Percentiles rank a stretch among this genome's conserved stretches.
These are phyloP conservation scores for Ammodytes dubius DNA, from an alignment of 2,113 vertebrate genomes.

Conservation along the genomic window DNA sequence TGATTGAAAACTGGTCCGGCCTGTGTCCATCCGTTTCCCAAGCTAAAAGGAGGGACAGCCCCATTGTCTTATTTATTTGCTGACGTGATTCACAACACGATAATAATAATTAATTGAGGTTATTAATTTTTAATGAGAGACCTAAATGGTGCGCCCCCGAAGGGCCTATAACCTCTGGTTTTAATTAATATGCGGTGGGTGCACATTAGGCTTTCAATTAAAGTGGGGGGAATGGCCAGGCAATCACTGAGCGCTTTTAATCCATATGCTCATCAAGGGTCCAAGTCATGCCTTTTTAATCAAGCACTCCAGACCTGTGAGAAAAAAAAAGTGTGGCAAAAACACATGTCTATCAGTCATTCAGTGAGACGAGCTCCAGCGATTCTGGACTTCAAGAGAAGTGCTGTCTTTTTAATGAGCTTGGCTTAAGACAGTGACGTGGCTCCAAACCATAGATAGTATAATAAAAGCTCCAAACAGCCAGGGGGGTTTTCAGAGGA, in stretches of 20 bases:
- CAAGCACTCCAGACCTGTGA: slow-evolving; percentile 74
- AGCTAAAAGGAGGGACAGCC: slow-evolving; percentile 27
- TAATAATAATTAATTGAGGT: slow-evolving; percentile 86
- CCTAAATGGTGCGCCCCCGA: slow-evolving; percentile 82
- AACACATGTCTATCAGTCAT: slow-evolving; percentile 78
- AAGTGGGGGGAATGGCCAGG: slow-evolving; percentile 78
- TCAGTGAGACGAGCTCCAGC: slow-evolving; percentile 36
- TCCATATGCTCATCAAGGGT: slow-evolving; percentile 85
- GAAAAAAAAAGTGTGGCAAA: slow-evolving; percentile 47
- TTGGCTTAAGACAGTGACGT: slow-evolving; percentile 66
- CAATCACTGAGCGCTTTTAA: slow-evolving; percentile 83
- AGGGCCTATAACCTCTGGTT: slow-evolving; percentile 85
- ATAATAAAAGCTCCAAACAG: slow-evolving; percentile 33
- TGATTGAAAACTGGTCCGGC: slow-evolving; percentile 56
- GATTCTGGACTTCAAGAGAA: slow-evolving; percentile 68
- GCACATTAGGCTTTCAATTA: slow-evolving; percentile 87
- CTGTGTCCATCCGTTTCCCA: slow-evolving; percentile 22
- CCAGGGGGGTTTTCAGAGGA: slow-evolving; percentile 39
- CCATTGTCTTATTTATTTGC: slow-evolving; percentile 82
- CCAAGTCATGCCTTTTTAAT: slow-evolving; percentile 83
- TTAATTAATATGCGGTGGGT: slow-evolving; percentile 86
- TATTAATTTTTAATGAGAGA: slow-evolving; percentile 88
- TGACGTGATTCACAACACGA: slow-evolving; percentile 79
- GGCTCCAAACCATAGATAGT: slow-evolving; percentile 11
- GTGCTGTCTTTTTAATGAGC: slow-evolving; percentile 72